Conservation (phyloP, 2,797 vertebrate genomes). For the Lepus oiostolus region DNA sequence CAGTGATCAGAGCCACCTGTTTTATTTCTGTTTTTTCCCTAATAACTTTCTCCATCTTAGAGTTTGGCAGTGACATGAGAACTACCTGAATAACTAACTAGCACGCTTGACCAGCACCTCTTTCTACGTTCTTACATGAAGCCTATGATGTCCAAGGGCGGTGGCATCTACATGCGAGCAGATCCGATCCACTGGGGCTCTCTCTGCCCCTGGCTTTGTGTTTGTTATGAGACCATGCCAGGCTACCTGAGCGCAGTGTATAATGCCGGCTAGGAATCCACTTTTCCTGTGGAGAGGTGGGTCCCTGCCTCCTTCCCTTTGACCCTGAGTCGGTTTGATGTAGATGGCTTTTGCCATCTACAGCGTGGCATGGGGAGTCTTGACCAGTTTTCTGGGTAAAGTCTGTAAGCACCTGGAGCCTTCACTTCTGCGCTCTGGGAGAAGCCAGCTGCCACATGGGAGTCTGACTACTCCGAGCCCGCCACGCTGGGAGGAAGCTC, state of each 20-base stretch:
- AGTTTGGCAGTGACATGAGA: slow-evolving; percentile 31
- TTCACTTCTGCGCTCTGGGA: not conserved
- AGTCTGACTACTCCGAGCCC: not conserved
- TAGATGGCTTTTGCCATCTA: not conserved
- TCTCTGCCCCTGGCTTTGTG: not conserved
- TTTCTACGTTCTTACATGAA: not conserved
- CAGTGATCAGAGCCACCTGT: not conserved
- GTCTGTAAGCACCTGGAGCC: not conserved
- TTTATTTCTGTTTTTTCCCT: slow-evolving; percentile 42
- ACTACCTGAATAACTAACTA: not conserved
- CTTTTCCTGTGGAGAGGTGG: not conserved
- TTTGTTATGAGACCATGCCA: not conserved
- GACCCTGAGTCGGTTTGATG: not conserved
- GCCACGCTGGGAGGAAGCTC: not conserved
- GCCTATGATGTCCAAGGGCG: not conserved
- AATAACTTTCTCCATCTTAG: not conserved
- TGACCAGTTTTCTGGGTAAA: not conserved
- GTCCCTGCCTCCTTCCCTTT: not conserved
- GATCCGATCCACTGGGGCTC: not conserved
- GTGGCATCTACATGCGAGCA: not conserved
- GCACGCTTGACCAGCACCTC: not conserved
- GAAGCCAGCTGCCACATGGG: not conserved
- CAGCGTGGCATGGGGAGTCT: not conserved
- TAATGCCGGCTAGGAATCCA: not conserved
- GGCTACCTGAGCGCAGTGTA: not conserved